phyloP scores from a whole-genome alignment of 2,113 vertebrate genomes.

The Elgaria multicarinata region DNA sequence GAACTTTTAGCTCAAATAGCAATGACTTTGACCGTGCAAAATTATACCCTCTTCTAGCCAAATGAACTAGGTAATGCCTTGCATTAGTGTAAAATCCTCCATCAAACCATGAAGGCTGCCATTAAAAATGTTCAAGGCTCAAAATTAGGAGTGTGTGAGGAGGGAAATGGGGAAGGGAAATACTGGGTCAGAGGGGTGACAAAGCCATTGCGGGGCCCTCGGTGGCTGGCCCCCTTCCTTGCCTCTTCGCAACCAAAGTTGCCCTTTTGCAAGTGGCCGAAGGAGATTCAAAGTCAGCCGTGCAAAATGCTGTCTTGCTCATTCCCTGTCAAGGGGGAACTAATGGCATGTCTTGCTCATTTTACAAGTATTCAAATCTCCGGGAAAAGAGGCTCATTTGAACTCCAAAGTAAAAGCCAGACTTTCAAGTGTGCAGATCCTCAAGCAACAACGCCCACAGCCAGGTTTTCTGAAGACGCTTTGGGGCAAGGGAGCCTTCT shows the following conservation, averaged over 20 bases:
- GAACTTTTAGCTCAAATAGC: slow-evolving; percentile 70
- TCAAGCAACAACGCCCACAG: background rate
- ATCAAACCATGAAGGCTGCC: slow-evolving; percentile 78
- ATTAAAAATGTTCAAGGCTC: slow-evolving; percentile 71
- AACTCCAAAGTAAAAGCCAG: background rate
- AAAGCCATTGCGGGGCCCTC: background rate
- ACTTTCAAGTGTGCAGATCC: background rate
- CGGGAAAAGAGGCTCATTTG: background rate
- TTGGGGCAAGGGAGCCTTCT: background rate
- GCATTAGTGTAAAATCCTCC: slow-evolving; percentile 81
- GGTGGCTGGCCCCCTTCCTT: background rate
- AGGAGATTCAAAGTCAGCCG: background rate
- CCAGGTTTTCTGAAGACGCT: background rate
- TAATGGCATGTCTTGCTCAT: background rate
- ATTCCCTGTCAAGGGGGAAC: no score
- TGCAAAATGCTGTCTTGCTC: background rate
- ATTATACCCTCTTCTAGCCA: slow-evolving; percentile 77
- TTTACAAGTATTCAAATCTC: background rate
- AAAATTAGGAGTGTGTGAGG: background rate
- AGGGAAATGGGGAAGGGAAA: slow-evolving; percentile 11
- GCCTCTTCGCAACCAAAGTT: no score
- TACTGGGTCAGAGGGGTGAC: background rate
- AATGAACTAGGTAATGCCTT: slow-evolving; percentile 80
- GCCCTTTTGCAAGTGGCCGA: background rate
- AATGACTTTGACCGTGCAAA: slow-evolving; percentile 72